Evolutionary conservation across 2,888 invertebrate genomes (phyloP).

Genomic region (Euzophera pinguis): DNA sequence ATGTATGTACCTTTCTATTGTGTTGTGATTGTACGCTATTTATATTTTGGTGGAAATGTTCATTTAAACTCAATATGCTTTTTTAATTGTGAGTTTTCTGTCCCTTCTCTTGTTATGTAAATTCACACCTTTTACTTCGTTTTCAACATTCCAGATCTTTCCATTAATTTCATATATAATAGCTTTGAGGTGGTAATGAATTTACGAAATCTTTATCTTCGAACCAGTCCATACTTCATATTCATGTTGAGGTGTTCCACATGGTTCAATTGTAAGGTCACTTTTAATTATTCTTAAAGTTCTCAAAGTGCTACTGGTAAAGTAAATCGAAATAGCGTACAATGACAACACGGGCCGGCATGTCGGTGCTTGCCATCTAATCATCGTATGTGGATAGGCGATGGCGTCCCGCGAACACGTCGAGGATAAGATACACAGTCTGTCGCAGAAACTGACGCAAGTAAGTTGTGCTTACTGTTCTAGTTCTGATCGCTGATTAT

Average conservation of each 20-base stretch:
- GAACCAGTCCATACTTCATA: background rate
- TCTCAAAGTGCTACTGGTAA: too few species aligned
- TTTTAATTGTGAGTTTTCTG: background rate
- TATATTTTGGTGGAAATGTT: conserved; percentile 3
- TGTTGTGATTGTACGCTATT: conserved; percentile 68
- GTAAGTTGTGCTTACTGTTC: conserved; percentile 78
- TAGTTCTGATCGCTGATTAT: conserved; percentile 39
- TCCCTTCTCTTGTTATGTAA: too few species aligned
- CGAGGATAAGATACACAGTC: conserved; percentile 86
- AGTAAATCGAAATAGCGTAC: conserved; percentile 32
- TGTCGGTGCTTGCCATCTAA: conserved; percentile 65
- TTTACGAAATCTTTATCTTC: too few species aligned
- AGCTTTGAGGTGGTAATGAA: too few species aligned
- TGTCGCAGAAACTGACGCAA: conserved; percentile 85
- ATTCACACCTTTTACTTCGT: too few species aligned
- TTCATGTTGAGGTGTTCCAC: background rate
- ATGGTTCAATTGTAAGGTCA: conserved; percentile 17
- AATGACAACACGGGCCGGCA: conserved; percentile 52
- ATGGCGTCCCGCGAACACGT: conserved; percentile 85
- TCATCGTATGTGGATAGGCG: conserved; percentile 81
- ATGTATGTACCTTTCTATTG: conserved; percentile 52
- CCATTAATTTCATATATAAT: too few species aligned
- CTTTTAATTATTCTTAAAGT: too few species aligned
- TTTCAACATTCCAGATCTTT: too few species aligned
- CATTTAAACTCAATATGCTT: background rate